Evolutionary conservation across 2,797 vertebrate species (phyloP), one percentile per base, ranked within the genome.

Genomic region (Tangara arthus): DNA sequence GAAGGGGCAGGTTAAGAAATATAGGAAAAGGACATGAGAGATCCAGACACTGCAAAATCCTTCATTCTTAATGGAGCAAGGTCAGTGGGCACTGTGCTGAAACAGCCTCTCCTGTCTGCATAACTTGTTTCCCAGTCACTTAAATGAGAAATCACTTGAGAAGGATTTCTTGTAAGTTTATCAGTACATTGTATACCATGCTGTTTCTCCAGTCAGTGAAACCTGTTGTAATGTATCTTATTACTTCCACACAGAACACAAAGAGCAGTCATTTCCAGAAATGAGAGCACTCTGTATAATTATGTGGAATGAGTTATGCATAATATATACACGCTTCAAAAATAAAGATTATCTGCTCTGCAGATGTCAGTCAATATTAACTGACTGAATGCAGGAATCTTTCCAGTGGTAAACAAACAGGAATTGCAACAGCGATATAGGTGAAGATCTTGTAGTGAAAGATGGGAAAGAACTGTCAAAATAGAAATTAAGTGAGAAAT

Each of bases 181-280:
- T 85, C 57, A 32, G 21, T 42, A 19, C 49, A 20, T 61, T 60
- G 49, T 68, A 32, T 22, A n/a, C 13, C 1, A 12, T 57, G 68
- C 35, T 53, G 26, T 77, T 87, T 35, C 41, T 91, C 71, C 57
- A 77, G 57, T 20, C 75, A 66, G 42, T 57, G 42, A 44, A 87
- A 57, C 65, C 35, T 87, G 22, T 35, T 75, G 20, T 75, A 80
- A 90, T 27, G 60, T 82, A 57, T 89, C 72, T 59, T 75, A 68
- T 77, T 91, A 52, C 61, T 87, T 77, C 68, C 61, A 81, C 39
- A 52, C 20, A 65, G 82, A 83, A n/a, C 55, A 94, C 17, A 4
- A 89, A 81, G 30, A 82, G 35, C 68, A 89, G 46, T 91, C 75
- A 78, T 95, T 97, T 95, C 84, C 95, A 97, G 93, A 95, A 95